A percentile compares a stretch with the other conserved stretches of the same genome.
phyloP scores from a whole-genome alignment of 2,113 vertebrate species.

The Spheniscus mendiculus region DNA sequence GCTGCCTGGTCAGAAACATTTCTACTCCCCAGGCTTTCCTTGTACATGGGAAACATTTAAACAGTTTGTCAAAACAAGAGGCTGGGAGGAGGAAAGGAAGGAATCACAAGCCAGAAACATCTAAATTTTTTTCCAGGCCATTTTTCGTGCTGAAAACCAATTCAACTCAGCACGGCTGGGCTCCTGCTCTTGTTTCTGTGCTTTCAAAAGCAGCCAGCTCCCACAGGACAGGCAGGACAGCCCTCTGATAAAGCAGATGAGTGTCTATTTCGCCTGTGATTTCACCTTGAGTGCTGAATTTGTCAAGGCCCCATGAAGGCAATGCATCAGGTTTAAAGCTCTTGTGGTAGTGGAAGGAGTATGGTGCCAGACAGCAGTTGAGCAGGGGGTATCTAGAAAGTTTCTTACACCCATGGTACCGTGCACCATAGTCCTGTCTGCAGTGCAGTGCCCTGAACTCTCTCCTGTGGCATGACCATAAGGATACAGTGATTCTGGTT shows the following conservation, averaged over 20 bases:
- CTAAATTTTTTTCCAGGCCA: not conserved
- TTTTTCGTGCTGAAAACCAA: not conserved
- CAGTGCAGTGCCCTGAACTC: not conserved
- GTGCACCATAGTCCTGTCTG: not conserved
- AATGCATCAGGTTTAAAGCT: not conserved
- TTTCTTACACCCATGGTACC: accelerated
- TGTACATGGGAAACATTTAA: not conserved
- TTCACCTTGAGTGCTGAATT: not conserved
- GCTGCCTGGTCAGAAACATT: not conserved
- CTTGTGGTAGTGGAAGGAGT: not conserved
- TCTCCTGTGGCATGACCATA: not conserved
- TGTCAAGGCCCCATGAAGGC: not conserved
- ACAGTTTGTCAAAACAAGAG: not conserved
- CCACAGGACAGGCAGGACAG: not conserved
- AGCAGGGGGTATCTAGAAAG: not conserved
- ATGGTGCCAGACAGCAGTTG: not conserved
- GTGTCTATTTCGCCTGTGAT: not conserved
- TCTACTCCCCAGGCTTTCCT: not conserved
- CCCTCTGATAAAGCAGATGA: not conserved
- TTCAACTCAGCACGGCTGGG: not conserved
- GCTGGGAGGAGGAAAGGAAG: not conserved
- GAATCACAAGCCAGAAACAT: not conserved
- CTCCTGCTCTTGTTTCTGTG: not conserved
- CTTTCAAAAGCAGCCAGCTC: not conserved
- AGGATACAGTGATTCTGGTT: not conserved